Base-by-base conservation (phyloP, 2,113 vertebrate genomes). In the Callopanchax toddi region DNA sequence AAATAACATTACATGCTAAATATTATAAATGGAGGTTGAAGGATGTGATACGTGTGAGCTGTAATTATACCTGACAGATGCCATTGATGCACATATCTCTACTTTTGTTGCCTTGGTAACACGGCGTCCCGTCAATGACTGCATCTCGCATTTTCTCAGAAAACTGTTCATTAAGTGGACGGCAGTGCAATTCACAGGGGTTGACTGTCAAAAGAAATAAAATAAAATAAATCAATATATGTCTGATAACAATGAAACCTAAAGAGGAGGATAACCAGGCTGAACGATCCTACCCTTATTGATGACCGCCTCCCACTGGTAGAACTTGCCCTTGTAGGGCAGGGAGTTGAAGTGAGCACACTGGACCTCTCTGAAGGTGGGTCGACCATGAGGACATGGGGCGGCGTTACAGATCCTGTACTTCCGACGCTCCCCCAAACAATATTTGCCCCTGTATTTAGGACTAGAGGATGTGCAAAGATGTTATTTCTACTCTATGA, bases 101-200 rank as follows among this genome's bases (percentile, higher is more conserved):
- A 62, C 93, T 95, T 84, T 77, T 48, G 15, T 83, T 93, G 50
- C 87, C 87, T 60, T 95, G 91, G 0, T 93, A 92, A 82, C 97
- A 99, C 0, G 89, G 94, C 0, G 97, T 99, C 25, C 97, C 97
- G 0, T 99, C 97, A 0, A 88, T 48, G 45, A 96, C 96, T 0
- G 95, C 93, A 0, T 99, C 97, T 36, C 88, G 88, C 87, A 99
- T 90, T 90, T 96, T 96, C 65, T 96, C 95, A 0, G 95, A 93
- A 4, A 96, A 97, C 61, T 94, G 89, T 21, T 94, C 93, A 0
- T 92, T 90, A 18, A 89, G 56, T 0, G 97, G 95, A 8, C 93
- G 94, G 84, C 97, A 99, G 88, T 99, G 95, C 79, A 99, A 92
- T 67, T 99, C 97, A 1, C 97, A 99, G 3, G 96, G 94, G 78